Evolutionary conservation across 2,797 vertebrate species (phyloP), one percentile per base, ranked within the genome.

Genomic region (Anas acuta): DNA sequence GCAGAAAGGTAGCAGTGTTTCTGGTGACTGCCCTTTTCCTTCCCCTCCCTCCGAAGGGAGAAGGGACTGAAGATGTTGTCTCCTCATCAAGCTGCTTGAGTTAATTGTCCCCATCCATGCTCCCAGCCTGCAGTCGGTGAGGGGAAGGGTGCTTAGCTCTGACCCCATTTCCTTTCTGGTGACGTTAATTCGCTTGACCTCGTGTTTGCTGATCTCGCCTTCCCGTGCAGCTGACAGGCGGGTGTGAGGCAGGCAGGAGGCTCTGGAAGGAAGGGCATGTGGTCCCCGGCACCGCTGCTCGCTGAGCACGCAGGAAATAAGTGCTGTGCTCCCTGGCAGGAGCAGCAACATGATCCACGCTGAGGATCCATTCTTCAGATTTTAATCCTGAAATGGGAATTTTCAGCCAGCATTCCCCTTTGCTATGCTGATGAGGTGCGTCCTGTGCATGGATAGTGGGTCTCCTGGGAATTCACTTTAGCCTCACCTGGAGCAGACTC

Each of bases 391-490:
- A 56, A 57, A 18, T 4, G 53, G 54, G 30, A 77, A 14, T 43
- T 57, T 20, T 13, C 6, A 23, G 49, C 23, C 39, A 3, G 5
- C 7, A 10, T 53, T 84, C 30, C 20, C 23, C 57, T 86, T 53
- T 33, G 20, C 26, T 43, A 2, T 7, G 25, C 33, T 28, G 65
- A 56, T 28, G 15, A 9, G 14, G 3, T 14, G 7, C 3, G 3
- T 56, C 28, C 32, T 30, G 13, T 0, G 0, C 0, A 0, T 11
- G n/a, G 35, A 12, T 26, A 6, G 18, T 2, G 30, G 5, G 7
- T 45, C 45, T 76, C 19, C 41, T 28, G 62, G 66, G 32, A 84
- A 45, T 88, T 65, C 49, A 7, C 0, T 0, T 32, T 35, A 65
- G 28, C 18, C 22, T 85, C 18, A 2, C 2, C 4, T 23, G 51